These are phyloP conservation scores for Pammene fasciana DNA, from an alignment of 2,888 invertebrate genomes.

Conservation along the genomic window DNA sequence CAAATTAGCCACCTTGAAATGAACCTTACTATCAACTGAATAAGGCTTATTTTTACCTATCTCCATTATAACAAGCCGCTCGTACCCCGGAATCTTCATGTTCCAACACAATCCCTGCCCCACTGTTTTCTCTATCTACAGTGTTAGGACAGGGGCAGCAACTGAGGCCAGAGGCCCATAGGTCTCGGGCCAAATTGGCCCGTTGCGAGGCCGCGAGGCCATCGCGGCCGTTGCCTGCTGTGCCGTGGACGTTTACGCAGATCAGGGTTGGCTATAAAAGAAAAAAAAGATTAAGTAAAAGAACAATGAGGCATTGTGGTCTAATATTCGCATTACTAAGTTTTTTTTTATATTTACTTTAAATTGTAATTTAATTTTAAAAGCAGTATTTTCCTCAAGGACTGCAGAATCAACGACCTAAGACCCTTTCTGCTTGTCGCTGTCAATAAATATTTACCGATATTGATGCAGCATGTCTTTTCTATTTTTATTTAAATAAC, in stretches of 20 bases:
- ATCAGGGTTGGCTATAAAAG: slow-evolving; percentile 55
- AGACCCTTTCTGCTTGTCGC: too few relatives aligned
- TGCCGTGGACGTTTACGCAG: slow-evolving; percentile 65
- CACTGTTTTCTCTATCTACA: slow-evolving; percentile 53
- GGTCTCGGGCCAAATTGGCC: slow-evolving; percentile 66
- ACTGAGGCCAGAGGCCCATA: slow-evolving; percentile 89
- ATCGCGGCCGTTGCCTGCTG: slow-evolving; percentile 57
- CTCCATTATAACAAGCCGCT: slow-evolving; percentile 55
- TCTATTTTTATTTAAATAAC: neutral
- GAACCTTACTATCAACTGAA: neutral
- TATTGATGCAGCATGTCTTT: too few relatives aligned
- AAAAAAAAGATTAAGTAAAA: slow-evolving; percentile 9
- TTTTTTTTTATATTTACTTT: too few relatives aligned
- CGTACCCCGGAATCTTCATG: slow-evolving; percentile 55
- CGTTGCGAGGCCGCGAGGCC: slow-evolving; percentile 55
- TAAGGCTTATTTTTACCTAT: slow-evolving; percentile 28
- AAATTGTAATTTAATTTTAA: too few relatives aligned
- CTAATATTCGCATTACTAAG: too few relatives aligned
- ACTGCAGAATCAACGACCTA: too few relatives aligned
- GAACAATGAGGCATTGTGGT: too few relatives aligned
- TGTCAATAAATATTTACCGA: too few relatives aligned
- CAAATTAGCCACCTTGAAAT: slow-evolving; percentile 49
- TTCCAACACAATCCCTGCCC: slow-evolving; percentile 54
- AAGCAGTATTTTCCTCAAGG: too few relatives aligned
- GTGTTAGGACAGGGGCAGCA: slow-evolving; percentile 51